Evolutionary conservation across 2,797 vertebrate genomes (phyloP), one percentile per base, ranked within the genome.

Genomic region (Hyperoplus immaculatus): DNA sequence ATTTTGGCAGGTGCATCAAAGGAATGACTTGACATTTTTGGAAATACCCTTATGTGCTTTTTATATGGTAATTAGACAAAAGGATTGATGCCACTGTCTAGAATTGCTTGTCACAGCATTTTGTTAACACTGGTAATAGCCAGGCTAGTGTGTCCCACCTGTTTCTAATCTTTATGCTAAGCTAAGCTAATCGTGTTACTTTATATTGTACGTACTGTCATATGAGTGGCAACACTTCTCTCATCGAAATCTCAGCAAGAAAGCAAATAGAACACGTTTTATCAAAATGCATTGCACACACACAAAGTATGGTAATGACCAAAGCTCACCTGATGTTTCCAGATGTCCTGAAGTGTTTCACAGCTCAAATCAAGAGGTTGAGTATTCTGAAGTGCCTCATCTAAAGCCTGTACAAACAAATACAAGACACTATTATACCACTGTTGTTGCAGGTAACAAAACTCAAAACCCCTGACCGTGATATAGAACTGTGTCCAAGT

Each of bases 271-370:
- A 29, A 29, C 29, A 29, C 29, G 29, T 29, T 54, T 10, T 10
- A 11, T 8, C 53, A 54, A 11, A 21, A 38, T 36, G 1, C 6
- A 38, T 9, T 15, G 14, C 8, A 4, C 39, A 14, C 8, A 8
- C 5, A 13, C 16, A 4, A 29, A 18, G n/a, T 12, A 5, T 45
- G 43, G 42, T 1, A 5, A 8, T 4, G 5, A 65, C 16, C 0
- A 14, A 63, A 51, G 43, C 83, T 70, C 47, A 94, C 94, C 92
- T 95, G 94, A 39, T 92, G 87, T 65, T 88, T 93, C 93, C 92
- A 94, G 61, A 94, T 1, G 2, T 92, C 84, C 6, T 80, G 80
- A 51, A 75, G 81, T 56, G 84, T 82, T 61, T 86, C 86, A 7
- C 42, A 29, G 62, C 62, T 72, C 41, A 7, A 46, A 4, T 43